Percentiles rank a stretch among this genome's conserved stretches.
Conservation (phyloP, 1,140 invertebrate genomes). For the Wiebesia pumilae region DNA sequence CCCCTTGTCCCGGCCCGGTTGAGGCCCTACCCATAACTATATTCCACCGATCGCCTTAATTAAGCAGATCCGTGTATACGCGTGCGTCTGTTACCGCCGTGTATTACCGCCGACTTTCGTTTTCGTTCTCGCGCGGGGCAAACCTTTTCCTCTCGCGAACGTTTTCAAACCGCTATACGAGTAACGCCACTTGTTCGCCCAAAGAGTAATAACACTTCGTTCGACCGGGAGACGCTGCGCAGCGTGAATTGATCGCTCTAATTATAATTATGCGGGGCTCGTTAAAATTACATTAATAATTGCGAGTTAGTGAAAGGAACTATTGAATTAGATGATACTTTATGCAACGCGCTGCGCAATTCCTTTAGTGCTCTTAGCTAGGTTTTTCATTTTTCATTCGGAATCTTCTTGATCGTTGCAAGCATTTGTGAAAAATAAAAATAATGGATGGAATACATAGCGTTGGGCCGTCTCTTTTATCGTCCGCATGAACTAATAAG, state of each 20-base stretch:
- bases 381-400: too few species aligned
- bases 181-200: background rate
- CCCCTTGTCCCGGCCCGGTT: background rate
- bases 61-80: background rate
- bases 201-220: background rate
- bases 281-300: background rate
- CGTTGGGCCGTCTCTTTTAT: too few species aligned
- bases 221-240: background rate
- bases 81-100: background rate
- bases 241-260: slow-evolving; percentile 45
- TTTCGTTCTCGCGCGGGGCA: background rate
- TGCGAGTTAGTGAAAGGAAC: background rate
- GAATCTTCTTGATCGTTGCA: too few species aligned
- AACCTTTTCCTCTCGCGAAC: background rate
- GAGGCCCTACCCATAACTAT: too few species aligned
- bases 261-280: background rate
- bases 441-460: too few species aligned
- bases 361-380: too few species aligned
- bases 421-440: too few species aligned
- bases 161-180: background rate
- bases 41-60: background rate
- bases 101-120: background rate
- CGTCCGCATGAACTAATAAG: too few species aligned
- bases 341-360: background rate
- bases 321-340: background rate